phyloP scores from a whole-genome alignment of 2,888 invertebrate species.

The Dynastes tityus region DNA sequence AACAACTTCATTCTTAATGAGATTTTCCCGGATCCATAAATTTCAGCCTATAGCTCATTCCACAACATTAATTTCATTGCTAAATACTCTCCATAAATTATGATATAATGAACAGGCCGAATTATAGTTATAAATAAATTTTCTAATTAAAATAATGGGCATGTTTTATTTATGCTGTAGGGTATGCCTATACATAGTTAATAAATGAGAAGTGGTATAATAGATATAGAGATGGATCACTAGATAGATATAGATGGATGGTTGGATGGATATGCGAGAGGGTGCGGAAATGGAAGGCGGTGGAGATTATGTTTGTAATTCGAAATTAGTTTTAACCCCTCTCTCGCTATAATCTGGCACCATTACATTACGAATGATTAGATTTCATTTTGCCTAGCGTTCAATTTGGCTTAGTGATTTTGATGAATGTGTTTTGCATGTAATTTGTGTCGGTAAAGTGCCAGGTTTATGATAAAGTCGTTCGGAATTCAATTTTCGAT shows the following conservation, averaged over 20 bases:
- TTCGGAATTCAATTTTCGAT: too few species aligned
- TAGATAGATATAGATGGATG: slow-evolving; percentile 14
- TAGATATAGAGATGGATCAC: slow-evolving; percentile 15
- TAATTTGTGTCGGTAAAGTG: not conserved
- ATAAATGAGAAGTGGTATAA: slow-evolving; percentile 27
- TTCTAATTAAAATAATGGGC: slow-evolving; percentile 64
- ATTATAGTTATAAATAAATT: slow-evolving; percentile 69
- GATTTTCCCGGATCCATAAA: slow-evolving; percentile 72
- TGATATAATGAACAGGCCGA: slow-evolving; percentile 70
- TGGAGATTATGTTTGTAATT: slow-evolving; percentile 44
- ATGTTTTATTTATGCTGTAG: slow-evolving; percentile 35
- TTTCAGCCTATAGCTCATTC: slow-evolving; percentile 72
- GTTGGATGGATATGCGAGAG: slow-evolving; percentile 9
- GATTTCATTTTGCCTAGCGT: slow-evolving; percentile 28
- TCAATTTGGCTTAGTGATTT: slow-evolving; percentile 15
- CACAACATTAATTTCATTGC: slow-evolving; percentile 72
- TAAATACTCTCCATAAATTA: slow-evolving; percentile 71
- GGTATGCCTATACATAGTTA: slow-evolving; percentile 8
- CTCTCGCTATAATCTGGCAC: slow-evolving; percentile 24
- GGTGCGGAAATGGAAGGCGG: not conserved
- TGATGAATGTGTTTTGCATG: slow-evolving; percentile 18
- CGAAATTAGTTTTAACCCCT: slow-evolving; percentile 42
- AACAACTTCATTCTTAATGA: slow-evolving; percentile 72
- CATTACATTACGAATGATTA: slow-evolving; percentile 41
- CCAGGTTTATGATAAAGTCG: not conserved